These are phyloP conservation scores for Drosophila flavopinicola DNA, from an alignment of 2,888 invertebrate species.

Conservation along the genomic window DNA sequence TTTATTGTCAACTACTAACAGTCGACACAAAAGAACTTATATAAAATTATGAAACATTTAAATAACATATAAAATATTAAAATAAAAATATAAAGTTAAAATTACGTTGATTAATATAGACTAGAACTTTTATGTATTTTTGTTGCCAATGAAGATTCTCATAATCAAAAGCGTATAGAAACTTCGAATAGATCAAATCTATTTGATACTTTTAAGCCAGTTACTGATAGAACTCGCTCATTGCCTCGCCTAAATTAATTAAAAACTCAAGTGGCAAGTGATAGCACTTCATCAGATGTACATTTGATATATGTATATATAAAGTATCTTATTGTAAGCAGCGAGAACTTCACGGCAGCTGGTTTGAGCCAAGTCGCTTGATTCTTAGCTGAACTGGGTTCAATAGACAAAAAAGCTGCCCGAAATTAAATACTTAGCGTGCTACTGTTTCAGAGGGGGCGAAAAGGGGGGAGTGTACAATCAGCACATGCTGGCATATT, in stretches of 20 bases:
- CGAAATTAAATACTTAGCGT: constrained; percentile 24
- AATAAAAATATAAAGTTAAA: no score
- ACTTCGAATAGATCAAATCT: background rate
- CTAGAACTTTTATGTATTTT: no score
- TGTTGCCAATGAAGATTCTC: no score
- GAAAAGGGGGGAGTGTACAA: background rate
- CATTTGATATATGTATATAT: constrained; percentile 9
- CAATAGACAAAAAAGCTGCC: constrained; percentile 16
- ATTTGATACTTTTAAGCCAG: background rate
- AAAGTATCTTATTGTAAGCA: constrained; percentile 46
- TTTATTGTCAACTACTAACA: no score
- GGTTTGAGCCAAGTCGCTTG: constrained; percentile 43
- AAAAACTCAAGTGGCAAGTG: constrained; percentile 44
- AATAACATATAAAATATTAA: no score
- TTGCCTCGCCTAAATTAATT: constrained; percentile 46
- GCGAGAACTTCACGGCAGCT: constrained; percentile 46
- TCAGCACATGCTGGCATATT: constrained; percentile 12
- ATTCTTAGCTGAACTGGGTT: background rate
- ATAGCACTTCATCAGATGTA: constrained; percentile 24
- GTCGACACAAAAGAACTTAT: no score
- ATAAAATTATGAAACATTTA: no score
- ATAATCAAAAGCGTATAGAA: constrained; percentile 17
- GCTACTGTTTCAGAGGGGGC: background rate
- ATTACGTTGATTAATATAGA: no score
- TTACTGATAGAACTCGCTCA: background rate